These are phyloP conservation scores for Felis catus DNA, from an alignment of 2,113 vertebrate species.

Conservation along the genomic window DNA sequence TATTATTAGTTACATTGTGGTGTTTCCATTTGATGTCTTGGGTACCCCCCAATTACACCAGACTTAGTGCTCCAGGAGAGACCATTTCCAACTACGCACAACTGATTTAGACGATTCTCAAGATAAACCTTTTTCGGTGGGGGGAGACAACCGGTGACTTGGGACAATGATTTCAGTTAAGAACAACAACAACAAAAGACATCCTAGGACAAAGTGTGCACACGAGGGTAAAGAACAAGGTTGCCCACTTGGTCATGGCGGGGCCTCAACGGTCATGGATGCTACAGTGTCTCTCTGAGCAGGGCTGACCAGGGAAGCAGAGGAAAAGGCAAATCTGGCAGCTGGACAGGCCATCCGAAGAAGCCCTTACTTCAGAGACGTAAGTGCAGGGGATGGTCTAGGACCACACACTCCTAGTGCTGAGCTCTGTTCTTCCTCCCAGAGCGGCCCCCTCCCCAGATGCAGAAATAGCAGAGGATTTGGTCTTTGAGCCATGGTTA, in stretches of 20 bases:
- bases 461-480: neutral
- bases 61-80: neutral
- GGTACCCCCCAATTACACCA: neutral
- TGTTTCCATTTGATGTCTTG: neutral
- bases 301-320: neutral
- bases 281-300: accelerated
- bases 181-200: neutral
- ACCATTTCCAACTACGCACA: neutral
- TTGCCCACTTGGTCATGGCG: neutral
- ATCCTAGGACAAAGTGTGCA: neutral
- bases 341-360: neutral
- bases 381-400: neutral
- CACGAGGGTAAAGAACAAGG: neutral
- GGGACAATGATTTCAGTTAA: neutral
- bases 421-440: neutral
- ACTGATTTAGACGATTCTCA: neutral
- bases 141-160: neutral
- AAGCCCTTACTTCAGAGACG: neutral
- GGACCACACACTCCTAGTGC: neutral
- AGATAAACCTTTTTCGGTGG: neutral
- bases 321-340: neutral
- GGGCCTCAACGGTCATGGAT: neutral
- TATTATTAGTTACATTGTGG: neutral
- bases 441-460: neutral
- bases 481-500: neutral